These are phyloP conservation scores for Colinus virginianus DNA, from an alignment of 2,113 vertebrate species.

Conservation along the genomic window DNA sequence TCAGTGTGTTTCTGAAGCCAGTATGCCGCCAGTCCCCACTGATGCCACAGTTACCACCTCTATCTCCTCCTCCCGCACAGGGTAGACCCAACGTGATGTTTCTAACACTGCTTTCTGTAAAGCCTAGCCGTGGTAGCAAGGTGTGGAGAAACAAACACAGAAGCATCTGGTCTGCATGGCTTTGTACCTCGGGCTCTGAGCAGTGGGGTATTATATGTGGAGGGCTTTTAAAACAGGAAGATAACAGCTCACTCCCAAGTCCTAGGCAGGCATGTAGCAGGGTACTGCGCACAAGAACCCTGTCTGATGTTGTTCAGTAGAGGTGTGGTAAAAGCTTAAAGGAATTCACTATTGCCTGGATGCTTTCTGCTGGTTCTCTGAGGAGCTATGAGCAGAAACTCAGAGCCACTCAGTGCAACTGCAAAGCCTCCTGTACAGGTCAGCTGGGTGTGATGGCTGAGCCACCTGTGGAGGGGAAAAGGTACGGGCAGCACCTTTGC, in stretches of 20 bases:
- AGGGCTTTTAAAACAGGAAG: not conserved
- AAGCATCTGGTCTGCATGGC: not conserved
- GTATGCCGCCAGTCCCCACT: not conserved
- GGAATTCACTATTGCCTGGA: not conserved
- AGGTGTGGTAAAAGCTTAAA: not conserved
- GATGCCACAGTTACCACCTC: not conserved
- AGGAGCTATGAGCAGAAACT: not conserved
- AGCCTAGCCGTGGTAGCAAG: not conserved
- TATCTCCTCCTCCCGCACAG: not conserved
- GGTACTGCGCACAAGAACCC: not conserved
- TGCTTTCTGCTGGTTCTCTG: not conserved
- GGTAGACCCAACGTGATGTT: accelerated
- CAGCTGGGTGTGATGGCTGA: not conserved
- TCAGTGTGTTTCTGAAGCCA: not conserved
- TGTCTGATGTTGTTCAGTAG: not conserved
- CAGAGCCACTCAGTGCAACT: not conserved
- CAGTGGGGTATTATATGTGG: not conserved
- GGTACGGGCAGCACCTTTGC: not conserved
- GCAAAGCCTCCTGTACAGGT: not conserved
- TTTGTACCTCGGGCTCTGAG: not conserved
- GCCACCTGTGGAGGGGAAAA: not conserved
- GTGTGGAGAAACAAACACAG: not conserved
- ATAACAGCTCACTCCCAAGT: not conserved
- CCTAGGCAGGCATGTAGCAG: not conserved
- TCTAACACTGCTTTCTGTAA: not conserved